Percentiles rank a stretch among this genome's conserved stretches.
phyloP scores from a whole-genome alignment of 2,113 vertebrate genomes.

The Coryphaenoides rupestris region DNA sequence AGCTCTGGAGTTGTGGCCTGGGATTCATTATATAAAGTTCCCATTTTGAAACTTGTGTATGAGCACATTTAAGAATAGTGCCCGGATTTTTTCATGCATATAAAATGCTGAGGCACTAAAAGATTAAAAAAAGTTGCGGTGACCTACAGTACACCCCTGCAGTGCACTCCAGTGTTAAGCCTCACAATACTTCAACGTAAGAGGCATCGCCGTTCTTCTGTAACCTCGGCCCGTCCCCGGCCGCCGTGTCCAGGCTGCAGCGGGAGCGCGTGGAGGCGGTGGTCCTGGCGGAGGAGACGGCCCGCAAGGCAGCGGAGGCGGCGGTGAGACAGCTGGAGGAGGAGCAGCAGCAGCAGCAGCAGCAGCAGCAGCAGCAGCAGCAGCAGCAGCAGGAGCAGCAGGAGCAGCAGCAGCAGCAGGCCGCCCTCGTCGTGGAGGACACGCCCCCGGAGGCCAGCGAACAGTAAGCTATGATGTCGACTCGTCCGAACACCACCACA shows the following conservation, averaged over 20 bases:
- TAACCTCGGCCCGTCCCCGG: no score
- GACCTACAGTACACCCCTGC: no score
- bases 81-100: no score
- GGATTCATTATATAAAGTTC: no score
- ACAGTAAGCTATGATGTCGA: conserved; percentile 54
- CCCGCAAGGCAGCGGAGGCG: conserved; percentile 57
- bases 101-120: no score
- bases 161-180: no score
- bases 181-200: no score
- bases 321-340: conserved; percentile 58
- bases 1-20: no score
- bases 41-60: no score
- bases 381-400: conserved; percentile 59
- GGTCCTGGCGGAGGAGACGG: conserved; percentile 54
- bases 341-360: conserved; percentile 63
- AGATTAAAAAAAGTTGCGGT: no score
- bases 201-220: neutral
- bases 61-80: no score
- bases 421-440: conserved; percentile 42
- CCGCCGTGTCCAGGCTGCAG: conserved; percentile 47
- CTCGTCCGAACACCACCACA: conserved; percentile 7
- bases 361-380: conserved; percentile 62
- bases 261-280: conserved; percentile 60
- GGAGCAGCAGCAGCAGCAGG: conserved; percentile 49
- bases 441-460: conserved; percentile 49